Percentiles rank a stretch among this genome's conserved stretches.
Conservation (phyloP, 2,888 invertebrate species). For the Graphium colonna region DNA sequence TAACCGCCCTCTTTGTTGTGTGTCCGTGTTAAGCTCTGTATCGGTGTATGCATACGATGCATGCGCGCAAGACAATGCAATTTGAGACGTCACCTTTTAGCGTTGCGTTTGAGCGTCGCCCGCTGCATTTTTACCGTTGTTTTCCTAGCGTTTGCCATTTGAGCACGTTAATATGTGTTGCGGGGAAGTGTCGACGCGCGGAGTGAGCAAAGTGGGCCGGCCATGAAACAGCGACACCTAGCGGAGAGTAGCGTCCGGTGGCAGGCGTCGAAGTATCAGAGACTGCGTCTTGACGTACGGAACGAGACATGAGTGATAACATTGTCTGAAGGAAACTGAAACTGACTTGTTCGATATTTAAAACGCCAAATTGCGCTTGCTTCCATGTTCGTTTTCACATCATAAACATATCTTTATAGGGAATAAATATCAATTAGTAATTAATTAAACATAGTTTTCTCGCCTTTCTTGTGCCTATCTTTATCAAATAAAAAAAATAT, state of each 20-base stretch:
- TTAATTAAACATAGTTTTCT: constrained; percentile 53
- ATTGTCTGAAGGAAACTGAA: constrained; percentile 33
- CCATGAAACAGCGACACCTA: constrained; percentile 72
- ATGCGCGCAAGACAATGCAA: constrained; percentile 66
- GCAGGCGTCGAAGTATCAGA: constrained; percentile 73
- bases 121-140: constrained; percentile 26
- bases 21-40: constrained; percentile 20
- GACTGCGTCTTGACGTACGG: constrained; percentile 73
- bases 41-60: constrained; percentile 5
- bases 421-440: constrained; percentile 56
- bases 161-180: constrained; percentile 53
- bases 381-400: constrained; percentile 70
- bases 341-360: constrained; percentile 38
- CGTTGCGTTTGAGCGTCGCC: constrained; percentile 28
- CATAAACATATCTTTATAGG: constrained; percentile 62
- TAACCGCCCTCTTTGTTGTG: constrained; percentile 20
- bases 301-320: constrained; percentile 69
- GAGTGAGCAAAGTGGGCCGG: constrained; percentile 74
- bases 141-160: constrained; percentile 35
- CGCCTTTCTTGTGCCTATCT: constrained; percentile 77
- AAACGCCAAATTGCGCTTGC: constrained; percentile 78
- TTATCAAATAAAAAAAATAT: constrained; percentile 42
- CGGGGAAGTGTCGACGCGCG: constrained; percentile 60
- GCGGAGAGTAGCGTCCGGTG: constrained; percentile 64
- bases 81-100: constrained; percentile 35